Evolutionary conservation across 92 coral and sea anemone genomes (phyloP), one percentile per base, ranked within the genome.

Genomic region (Zoanthus solanderi): DNA sequence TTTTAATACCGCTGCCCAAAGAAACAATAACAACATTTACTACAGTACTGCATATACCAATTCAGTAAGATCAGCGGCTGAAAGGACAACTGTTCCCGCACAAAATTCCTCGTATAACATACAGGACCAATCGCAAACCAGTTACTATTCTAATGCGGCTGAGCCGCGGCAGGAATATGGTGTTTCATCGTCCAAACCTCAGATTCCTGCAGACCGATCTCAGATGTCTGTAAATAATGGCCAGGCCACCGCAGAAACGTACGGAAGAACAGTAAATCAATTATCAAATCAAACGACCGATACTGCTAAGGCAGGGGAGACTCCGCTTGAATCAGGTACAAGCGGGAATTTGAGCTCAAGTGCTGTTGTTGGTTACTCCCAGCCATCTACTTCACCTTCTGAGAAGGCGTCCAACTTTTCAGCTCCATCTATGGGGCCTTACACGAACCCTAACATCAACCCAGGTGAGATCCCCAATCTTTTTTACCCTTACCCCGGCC

Each of bases 381-480:
- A 66, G 18, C 85, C 65, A 71, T 37, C 75, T 63, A 75, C 28
- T 34, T 16, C 42, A 28, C 60, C 75, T 28, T 58, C 63, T 23
- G 75, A 66, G 75, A 67, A 44, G 17, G 75, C 75, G 28, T 31
- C 85, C 28, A 16, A 5, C 42, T 23, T 66, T 30, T 77, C 67
- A 77, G 31, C 48, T 54, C 75, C 85, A n/a, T 46, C 85, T 66
- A 54, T 34, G 46, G 56, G 32, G 15, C 15, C 75, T 7, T 29
- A 14, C 18, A 30, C 81, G 46, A n/a, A 3, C 30, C 58, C 75
- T 0, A 48, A 11, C 17, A 17, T 52, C 10, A 81, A 81, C 44
- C 85, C 74, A 81, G 85, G 85, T 81, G 85, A 81, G 85, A 81
- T 58, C 3, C 9, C 63, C n/a, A n/a, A 81, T 66, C 47, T 58